Conservation (phyloP, 2,113 vertebrate species). For the Myodes glareolus region DNA sequence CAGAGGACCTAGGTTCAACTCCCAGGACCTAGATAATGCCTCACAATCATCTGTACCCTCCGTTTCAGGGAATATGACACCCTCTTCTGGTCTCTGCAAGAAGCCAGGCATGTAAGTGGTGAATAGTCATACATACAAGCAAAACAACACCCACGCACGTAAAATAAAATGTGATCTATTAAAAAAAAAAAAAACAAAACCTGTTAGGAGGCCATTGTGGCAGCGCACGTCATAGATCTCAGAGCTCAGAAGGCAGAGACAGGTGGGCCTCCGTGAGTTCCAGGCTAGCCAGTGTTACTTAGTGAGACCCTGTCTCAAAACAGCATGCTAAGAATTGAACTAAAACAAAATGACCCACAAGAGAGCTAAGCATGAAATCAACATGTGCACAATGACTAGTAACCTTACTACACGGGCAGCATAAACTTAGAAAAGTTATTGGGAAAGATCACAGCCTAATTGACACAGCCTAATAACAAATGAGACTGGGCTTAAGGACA, state of each 20-base stretch:
- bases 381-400: neutral
- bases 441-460: neutral
- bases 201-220: neutral
- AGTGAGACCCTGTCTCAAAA: neutral
- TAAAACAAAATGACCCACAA: neutral
- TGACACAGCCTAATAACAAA: too few species aligned
- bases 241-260: neutral
- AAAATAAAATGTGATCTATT: neutral
- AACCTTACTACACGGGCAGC: neutral
- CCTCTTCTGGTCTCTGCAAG: neutral
- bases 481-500: neutral
- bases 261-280: neutral
- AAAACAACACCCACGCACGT: neutral
- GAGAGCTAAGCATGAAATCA: neutral
- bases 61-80: neutral
- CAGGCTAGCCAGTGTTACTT: neutral
- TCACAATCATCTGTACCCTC: neutral
- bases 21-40: neutral
- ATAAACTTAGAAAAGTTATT: neutral
- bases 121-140: neutral
- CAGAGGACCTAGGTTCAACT: neutral
- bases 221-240: neutral
- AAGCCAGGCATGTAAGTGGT: neutral
- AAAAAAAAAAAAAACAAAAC: neutral
- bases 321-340: neutral